Conservation (phyloP, 53 echinoderm and acorn worm genomes). For the Glandiceps talaboti region DNA sequence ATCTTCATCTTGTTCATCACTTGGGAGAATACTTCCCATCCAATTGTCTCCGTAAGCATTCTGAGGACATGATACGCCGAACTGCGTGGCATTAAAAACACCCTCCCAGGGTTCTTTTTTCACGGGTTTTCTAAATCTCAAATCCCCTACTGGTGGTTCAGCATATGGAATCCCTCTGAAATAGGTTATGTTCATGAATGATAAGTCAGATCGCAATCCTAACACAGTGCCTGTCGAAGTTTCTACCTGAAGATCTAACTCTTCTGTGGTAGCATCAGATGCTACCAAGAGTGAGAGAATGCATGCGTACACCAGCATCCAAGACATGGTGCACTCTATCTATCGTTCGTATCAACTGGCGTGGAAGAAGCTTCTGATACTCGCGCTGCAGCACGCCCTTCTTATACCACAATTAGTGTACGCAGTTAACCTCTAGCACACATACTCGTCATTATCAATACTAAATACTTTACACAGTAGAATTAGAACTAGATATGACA, state of each 20-base stretch:
- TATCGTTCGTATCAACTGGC: too few relatives aligned
- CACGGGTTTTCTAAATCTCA: not conserved
- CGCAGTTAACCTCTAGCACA: too few relatives aligned
- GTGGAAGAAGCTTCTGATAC: too few relatives aligned
- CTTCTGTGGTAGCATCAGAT: too few relatives aligned
- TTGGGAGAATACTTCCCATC: constrained; percentile 6
- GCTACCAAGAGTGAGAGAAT: too few relatives aligned
- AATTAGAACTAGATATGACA: too few relatives aligned
- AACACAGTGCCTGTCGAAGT: not conserved
- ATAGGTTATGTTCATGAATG: not conserved
- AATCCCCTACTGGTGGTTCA: not conserved
- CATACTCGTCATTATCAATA: too few relatives aligned
- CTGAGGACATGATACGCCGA: not conserved
- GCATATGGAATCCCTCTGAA: not conserved
- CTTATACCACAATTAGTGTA: too few relatives aligned
- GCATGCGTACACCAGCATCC: too few relatives aligned
- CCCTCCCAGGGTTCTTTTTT: not conserved
- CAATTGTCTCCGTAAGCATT: not conserved
- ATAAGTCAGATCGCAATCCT: not conserved
- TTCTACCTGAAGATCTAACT: not conserved
- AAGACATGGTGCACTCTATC: too few relatives aligned
- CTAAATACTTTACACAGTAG: too few relatives aligned
- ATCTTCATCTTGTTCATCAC: constrained; percentile 38
- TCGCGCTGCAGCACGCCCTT: too few relatives aligned
- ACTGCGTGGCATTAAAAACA: not conserved